These are phyloP conservation scores for Acridotheres tristis DNA, from an alignment of 2,797 vertebrate species.

Conservation along the genomic window DNA sequence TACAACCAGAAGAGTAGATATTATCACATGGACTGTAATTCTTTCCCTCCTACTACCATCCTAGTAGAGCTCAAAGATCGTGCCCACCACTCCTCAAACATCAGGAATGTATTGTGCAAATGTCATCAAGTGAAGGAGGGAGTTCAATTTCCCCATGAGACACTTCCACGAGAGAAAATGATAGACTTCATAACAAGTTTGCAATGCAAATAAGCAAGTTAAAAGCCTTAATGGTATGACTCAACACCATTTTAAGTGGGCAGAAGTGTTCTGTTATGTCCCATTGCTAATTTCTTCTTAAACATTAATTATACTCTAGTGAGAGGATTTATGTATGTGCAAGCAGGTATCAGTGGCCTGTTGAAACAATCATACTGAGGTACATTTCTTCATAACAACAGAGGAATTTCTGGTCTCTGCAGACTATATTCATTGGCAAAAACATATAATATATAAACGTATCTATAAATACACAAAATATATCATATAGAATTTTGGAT, in stretches of 20 bases:
- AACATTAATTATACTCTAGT: background rate
- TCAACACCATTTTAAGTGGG: slow-evolving; percentile 43
- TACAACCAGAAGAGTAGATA: background rate
- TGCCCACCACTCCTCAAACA: background rate
- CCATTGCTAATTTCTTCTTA: slow-evolving; percentile 36
- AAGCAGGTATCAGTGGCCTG: slow-evolving; percentile 2
- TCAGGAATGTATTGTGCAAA: background rate
- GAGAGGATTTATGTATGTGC: slow-evolving; percentile 8
- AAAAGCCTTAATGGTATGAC: slow-evolving; percentile 52
- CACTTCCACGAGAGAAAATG: slow-evolving; percentile 24
- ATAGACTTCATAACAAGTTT: slow-evolving; percentile 31
- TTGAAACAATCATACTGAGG: background rate
- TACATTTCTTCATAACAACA: background rate
- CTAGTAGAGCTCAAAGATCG: background rate
- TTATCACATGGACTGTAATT: background rate
- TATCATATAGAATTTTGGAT: background rate
- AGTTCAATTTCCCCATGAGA: slow-evolving; percentile 45
- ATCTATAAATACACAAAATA: background rate
- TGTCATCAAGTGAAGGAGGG: background rate
- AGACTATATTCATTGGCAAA: background rate
- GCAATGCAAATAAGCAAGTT: slow-evolving; percentile 54
- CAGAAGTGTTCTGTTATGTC: slow-evolving; percentile 14
- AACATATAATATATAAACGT: rapidly evolving
- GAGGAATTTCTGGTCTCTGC: background rate
- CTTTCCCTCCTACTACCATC: background rate